Percentiles rank a stretch among this genome's conserved stretches.
phyloP scores from a whole-genome alignment of 1,140 invertebrate genomes.

The Trachelipus rathkii region DNA sequence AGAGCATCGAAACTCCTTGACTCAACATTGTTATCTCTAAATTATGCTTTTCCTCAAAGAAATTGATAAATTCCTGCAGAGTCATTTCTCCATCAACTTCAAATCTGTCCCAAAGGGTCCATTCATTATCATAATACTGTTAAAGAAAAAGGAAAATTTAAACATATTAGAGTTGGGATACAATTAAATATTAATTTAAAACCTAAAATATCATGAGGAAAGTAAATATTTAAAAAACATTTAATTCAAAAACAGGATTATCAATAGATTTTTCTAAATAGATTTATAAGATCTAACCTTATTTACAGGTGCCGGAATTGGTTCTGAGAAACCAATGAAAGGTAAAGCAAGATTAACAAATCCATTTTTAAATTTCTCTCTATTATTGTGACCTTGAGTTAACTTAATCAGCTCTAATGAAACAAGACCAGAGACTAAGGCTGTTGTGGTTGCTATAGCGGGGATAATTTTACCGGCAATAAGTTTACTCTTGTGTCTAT shows the following conservation, averaged over 20 bases:
- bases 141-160: background rate
- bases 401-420: constrained; percentile 93
- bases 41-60: constrained; percentile 86
- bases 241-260: no score
- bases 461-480: constrained; percentile 99
- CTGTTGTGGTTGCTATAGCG: constrained; percentile 97
- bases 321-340: constrained; percentile 96
- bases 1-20: constrained; percentile 96
- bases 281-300: constrained; percentile 54
- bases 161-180: no score
- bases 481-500: constrained; percentile 71
- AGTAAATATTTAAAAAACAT: no score
- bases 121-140: constrained; percentile 84
- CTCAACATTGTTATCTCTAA: constrained; percentile 97
- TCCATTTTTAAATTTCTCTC: constrained; percentile 89
- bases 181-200: no score
- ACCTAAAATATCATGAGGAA: no score
- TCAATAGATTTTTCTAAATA: constrained; percentile 48
- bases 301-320: constrained; percentile 80
- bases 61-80: constrained; percentile 85
- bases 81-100: constrained; percentile 93
- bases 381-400: constrained; percentile 59
- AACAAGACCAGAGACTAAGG: constrained; percentile 89
- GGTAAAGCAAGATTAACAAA: constrained; percentile 95
- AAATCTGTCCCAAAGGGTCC: constrained; percentile 98